Base-by-base conservation (phyloP, 1,140 invertebrate species). In the Matsumurasca onukii region DNA sequence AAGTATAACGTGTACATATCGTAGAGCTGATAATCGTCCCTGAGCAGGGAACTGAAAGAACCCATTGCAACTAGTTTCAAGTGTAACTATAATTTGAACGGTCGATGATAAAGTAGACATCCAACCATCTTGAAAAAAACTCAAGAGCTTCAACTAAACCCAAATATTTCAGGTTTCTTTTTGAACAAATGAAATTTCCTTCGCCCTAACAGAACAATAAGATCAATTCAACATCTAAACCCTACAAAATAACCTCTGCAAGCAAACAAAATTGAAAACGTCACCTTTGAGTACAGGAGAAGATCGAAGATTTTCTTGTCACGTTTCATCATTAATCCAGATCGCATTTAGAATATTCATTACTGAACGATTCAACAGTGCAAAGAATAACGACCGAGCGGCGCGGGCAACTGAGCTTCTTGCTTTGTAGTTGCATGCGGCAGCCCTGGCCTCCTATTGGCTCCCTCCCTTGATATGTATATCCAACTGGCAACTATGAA, bases 311-410 rank as follows among this genome's bases (percentile, higher is more conserved):
- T 27, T 27, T 59, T 59, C n/a, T 59, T 59, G n/a, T 59, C 55
- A 59, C 55, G 55, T 59, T 59, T 59, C 55, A 59, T 59, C 55
- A 29, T 59, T 59, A 59, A 29, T 59, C 55, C 55, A 59, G 30
- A 27, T 59, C 24, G 15, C 25, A 5, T n/a, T 9, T 9, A 27
- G 55, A 24, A 59, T 24, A 27, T 22, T 13, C 55, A 59, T 59
- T n/a, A 13, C 55, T 5, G 55, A 5, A 59, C 5, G 55, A 52
- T 39, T 9, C 9, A 59, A 29, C 55, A 27, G 15, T 27, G 13
- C 55, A 27, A 3, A 22, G 55, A 59, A 27, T 27, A 27, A 25
- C 49, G 22, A 24, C 39, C 39, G 39, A 45, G 17, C 34, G 17
- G 34, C 5, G 34, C 34, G 34, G 17, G 34, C 34, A 39, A 17